A percentile compares a stretch with the other conserved stretches of the same genome.
phyloP scores from a whole-genome alignment of 2,797 vertebrate genomes.

The Pseudocheirus occidentalis region DNA sequence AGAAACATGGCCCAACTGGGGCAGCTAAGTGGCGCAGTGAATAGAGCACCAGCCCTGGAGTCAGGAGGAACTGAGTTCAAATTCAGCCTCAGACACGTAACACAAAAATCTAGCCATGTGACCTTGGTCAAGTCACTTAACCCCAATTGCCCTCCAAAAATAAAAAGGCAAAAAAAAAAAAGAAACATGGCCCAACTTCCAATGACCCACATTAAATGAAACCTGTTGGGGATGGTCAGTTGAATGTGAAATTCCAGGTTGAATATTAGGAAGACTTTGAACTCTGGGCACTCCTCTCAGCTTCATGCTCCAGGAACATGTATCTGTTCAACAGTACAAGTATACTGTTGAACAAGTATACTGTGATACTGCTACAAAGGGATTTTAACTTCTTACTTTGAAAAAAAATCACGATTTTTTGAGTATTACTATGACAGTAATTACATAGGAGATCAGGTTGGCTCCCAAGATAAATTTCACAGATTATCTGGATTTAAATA shows the following conservation, averaged over 20 bases:
- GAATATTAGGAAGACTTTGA: not conserved
- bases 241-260: not conserved
- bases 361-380: not conserved
- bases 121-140: too few relatives aligned
- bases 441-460: not conserved
- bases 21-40: too few relatives aligned
- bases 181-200: not conserved
- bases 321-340: too few relatives aligned
- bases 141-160: too few relatives aligned
- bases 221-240: not conserved
- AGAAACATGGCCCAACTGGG: not conserved
- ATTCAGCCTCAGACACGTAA: too few relatives aligned
- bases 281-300: not conserved
- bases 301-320: not conserved
- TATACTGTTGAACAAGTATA: too few relatives aligned
- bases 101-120: too few relatives aligned
- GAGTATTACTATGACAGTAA: not conserved
- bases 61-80: too few relatives aligned
- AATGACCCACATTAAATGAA: not conserved
- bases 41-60: too few relatives aligned
- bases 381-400: not conserved
- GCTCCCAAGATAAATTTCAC: not conserved
- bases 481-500: slow-evolving; percentile 4
- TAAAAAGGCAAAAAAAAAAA: too few relatives aligned
- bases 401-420: not conserved